phyloP scores from a whole-genome alignment of 2,797 vertebrate species.

The Sebastes miniatus region DNA sequence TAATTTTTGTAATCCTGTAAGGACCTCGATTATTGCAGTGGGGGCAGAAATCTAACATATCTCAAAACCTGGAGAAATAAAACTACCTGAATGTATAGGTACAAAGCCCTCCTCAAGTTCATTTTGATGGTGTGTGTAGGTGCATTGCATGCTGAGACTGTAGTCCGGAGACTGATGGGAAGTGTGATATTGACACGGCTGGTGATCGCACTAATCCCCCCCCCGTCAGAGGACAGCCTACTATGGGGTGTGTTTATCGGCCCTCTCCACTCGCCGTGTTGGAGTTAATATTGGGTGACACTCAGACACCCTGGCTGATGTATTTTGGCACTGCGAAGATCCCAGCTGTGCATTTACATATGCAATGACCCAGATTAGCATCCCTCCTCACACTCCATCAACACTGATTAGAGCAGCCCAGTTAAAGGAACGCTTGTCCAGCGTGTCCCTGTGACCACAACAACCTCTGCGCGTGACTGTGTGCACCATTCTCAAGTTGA shows the following conservation, averaged over 20 bases:
- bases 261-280: slow-evolving; percentile 62
- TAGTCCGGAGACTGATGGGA: slow-evolving; percentile 7
- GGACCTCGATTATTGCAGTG: not conserved
- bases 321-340: slow-evolving; percentile 84
- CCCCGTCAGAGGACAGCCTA: slow-evolving; percentile 21
- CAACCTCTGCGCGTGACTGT: slow-evolving; percentile 34
- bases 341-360: slow-evolving; percentile 93
- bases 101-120: not conserved
- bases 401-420: slow-evolving; percentile 81
- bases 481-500: slow-evolving; percentile 1
- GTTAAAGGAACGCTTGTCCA: slow-evolving; percentile 52
- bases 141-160: not conserved
- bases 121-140: not conserved
- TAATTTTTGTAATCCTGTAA: not conserved
- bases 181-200: slow-evolving; percentile 67
- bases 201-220: slow-evolving; percentile 61
- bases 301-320: slow-evolving; percentile 82
- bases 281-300: slow-evolving; percentile 79
- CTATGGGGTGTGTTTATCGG: slow-evolving; percentile 53
- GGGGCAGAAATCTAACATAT: not conserved
- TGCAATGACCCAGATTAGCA: slow-evolving; percentile 92
- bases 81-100: not conserved
- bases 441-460: slow-evolving; percentile 42
- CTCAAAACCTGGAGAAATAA: not conserved
- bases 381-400: slow-evolving; percentile 85